These are phyloP conservation scores for Apeltes quadracus DNA, from an alignment of 2,113 vertebrate species.

Conservation along the genomic window DNA sequence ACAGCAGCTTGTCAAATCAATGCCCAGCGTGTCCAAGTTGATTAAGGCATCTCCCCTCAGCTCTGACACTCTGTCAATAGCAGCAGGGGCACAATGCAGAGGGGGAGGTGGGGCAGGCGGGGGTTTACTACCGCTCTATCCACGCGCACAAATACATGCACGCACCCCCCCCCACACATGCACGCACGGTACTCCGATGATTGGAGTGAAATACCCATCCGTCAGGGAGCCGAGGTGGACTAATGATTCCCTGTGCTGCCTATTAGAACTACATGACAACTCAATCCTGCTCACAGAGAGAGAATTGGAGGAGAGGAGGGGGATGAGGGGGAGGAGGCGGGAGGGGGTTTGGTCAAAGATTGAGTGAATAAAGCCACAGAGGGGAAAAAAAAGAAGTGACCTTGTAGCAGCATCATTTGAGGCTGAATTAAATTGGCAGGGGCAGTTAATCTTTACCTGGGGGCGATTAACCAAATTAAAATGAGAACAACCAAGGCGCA, in stretches of 20 bases:
- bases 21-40: slow-evolving; percentile 95
- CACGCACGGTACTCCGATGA: slow-evolving; percentile 86
- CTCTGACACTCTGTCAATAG: slow-evolving; percentile 97
- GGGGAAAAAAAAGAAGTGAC: slow-evolving; percentile 80
- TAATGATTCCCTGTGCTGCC: slow-evolving; percentile 99
- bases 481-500: slow-evolving; percentile 85
- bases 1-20: slow-evolving; percentile 99
- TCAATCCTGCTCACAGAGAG: slow-evolving; percentile 89
- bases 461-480: slow-evolving; percentile 95
- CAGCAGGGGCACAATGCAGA: slow-evolving; percentile 48
- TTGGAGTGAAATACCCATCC: slow-evolving; percentile 99
- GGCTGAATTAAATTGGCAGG: slow-evolving; percentile 96
- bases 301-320: slow-evolving; percentile 61
- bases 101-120: slow-evolving; percentile 28
- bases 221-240: slow-evolving; percentile 94
- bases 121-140: slow-evolving; percentile 12
- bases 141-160: slow-evolving; percentile 35
- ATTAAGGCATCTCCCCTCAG: slow-evolving; percentile 97
- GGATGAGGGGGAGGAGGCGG: slow-evolving; percentile 35
- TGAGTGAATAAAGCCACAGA: slow-evolving; percentile 54
- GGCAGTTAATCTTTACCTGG: slow-evolving; percentile 98
- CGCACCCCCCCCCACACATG: slow-evolving; percentile 53
- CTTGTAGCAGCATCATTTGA: slow-evolving; percentile 95
- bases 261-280: slow-evolving; percentile 99
- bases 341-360: slow-evolving; percentile 2